Evolutionary conservation across 2,797 vertebrate genomes (phyloP).

Genomic region (Tapera naevia): DNA sequence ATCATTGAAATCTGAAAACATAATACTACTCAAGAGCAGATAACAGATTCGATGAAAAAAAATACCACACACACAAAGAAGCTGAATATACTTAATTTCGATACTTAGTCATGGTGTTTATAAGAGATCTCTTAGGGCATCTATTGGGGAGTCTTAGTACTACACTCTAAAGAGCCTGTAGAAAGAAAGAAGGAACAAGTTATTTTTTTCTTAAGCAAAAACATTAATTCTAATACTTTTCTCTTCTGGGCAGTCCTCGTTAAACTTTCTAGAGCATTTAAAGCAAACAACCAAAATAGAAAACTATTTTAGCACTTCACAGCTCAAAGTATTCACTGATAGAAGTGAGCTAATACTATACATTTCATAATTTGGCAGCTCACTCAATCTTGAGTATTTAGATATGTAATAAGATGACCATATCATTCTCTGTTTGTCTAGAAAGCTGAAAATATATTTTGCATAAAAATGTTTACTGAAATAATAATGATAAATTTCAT

Average conservation of each 20-base stretch:
- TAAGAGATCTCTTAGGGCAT: slow-evolving; percentile 75
- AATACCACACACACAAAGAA: background rate
- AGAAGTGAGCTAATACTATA: background rate
- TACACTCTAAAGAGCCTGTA: slow-evolving; percentile 22
- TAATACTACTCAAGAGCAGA: background rate
- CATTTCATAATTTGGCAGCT: background rate
- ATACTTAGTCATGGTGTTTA: background rate
- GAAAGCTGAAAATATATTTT: background rate
- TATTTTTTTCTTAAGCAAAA: background rate
- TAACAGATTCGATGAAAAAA: background rate
- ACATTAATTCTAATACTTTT: background rate
- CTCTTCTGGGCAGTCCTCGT: background rate
- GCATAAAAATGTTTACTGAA: background rate
- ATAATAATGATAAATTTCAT: background rate
- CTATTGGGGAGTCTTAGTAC: slow-evolving; percentile 69
- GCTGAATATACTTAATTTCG: background rate
- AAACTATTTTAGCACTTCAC: background rate
- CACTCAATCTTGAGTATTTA: background rate
- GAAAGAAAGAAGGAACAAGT: background rate
- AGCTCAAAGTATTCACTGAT: background rate
- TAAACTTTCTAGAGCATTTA: background rate
- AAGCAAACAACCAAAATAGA: background rate
- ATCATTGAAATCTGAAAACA: slow-evolving; percentile 30
- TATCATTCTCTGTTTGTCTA: background rate
- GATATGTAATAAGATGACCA: background rate